A percentile compares a stretch with the other conserved stretches of the same genome.
Evolutionary conservation across 2,113 vertebrate species (phyloP).

Genomic region (Typhlomys cinereus): DNA sequence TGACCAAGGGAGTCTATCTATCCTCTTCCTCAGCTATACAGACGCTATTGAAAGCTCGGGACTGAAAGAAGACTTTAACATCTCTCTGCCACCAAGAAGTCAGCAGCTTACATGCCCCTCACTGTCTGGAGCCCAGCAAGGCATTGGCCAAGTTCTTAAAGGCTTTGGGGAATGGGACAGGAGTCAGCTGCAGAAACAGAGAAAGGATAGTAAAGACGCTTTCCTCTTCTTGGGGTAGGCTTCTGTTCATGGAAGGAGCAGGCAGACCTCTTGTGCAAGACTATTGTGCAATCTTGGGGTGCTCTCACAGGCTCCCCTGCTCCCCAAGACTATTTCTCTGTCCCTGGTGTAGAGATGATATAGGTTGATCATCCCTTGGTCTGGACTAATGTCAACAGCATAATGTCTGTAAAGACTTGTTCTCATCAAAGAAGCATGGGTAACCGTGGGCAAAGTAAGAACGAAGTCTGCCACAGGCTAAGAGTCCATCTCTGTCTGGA

Average conservation of each 20-base stretch:
- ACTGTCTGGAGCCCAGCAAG: neutral
- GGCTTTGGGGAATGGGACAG: rapidly evolving
- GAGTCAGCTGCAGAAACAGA: neutral
- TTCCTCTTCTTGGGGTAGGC: neutral
- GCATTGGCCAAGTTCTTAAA: neutral
- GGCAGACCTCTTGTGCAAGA: neutral
- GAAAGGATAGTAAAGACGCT: neutral
- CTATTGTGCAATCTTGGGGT: neutral
- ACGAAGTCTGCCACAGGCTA: too few species aligned
- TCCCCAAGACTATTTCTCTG: neutral
- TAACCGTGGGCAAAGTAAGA: neutral
- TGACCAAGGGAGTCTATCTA: too few species aligned
- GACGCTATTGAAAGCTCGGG: neutral
- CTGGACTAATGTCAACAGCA: neutral
- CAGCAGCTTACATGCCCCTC: too few species aligned
- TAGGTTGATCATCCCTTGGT: neutral
- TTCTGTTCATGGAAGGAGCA: neutral
- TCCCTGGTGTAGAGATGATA: neutral
- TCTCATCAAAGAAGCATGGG: neutral
- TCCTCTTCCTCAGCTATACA: rapidly evolving
- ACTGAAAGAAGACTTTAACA: neutral
- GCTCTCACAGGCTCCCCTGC: too few species aligned
- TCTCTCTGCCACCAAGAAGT: neutral
- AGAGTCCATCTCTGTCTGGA: too few species aligned
- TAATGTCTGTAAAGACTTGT: neutral